These are phyloP conservation scores for Drosophila silvestris DNA, from an alignment of 2,888 invertebrate species.

Conservation along the genomic window DNA sequence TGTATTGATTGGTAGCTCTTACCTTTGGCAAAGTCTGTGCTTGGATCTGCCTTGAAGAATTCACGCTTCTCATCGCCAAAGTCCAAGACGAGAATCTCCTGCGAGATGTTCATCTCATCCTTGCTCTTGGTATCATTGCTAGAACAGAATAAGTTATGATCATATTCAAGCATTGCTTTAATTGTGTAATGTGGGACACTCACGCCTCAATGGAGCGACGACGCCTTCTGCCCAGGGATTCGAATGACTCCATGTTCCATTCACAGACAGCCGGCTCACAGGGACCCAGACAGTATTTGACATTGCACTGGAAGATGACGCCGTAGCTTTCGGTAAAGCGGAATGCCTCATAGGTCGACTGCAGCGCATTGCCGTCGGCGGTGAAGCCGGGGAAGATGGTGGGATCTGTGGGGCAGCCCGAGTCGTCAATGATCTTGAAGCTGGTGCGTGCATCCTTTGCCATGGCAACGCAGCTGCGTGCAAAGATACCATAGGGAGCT, in stretches of 20 bases:
- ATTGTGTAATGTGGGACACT: constrained; percentile 32
- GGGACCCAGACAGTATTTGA: constrained; percentile 97
- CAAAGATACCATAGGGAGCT: constrained; percentile 98
- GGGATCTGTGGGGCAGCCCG: constrained; percentile 97
- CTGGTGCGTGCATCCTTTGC: constrained; percentile 98
- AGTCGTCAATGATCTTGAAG: constrained; percentile 97
- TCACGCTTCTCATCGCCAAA: constrained; percentile 96
- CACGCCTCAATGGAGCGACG: constrained; percentile 89
- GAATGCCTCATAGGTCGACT: constrained; percentile 97
- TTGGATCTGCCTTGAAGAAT: constrained; percentile 91
- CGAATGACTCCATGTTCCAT: constrained; percentile 95
- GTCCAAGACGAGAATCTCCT: constrained; percentile 96
- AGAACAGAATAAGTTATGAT: background rate
- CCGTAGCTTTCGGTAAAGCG: constrained; percentile 98
- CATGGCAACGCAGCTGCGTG: constrained; percentile 98
- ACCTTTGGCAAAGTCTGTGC: constrained; percentile 91
- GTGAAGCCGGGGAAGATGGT: constrained; percentile 97
- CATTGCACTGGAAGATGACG: constrained; percentile 98
- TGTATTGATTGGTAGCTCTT: constrained; percentile 54
- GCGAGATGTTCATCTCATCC: constrained; percentile 95
- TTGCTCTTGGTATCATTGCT: constrained; percentile 87
- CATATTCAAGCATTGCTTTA: background rate
- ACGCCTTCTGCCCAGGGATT: constrained; percentile 93
- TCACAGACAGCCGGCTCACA: constrained; percentile 97
- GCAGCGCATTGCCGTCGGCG: constrained; percentile 95